Conservation (phyloP, 1,140 invertebrate species). For the Pogonomyrmex californicus region DNA sequence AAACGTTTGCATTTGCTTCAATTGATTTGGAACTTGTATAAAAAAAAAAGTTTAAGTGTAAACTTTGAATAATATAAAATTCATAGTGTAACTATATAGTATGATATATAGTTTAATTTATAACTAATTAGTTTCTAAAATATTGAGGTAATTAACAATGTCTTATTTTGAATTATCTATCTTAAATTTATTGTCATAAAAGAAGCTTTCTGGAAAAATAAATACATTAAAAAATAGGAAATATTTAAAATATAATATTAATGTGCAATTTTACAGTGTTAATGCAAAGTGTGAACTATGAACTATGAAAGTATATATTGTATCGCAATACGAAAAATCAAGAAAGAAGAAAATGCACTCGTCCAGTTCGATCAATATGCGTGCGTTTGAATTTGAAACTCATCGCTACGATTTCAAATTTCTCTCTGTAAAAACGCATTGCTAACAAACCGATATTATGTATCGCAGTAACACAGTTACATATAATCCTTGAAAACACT, state of each 20-base stretch:
- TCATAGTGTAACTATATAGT: too few relatives aligned
- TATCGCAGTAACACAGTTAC: not conserved
- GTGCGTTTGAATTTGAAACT: constrained; percentile 60
- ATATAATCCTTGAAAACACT: constrained; percentile 37
- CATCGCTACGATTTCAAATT: not conserved
- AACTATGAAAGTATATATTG: not conserved
- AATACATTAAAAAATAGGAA: not conserved
- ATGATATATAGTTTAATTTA: too few relatives aligned
- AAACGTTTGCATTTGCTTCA: too few relatives aligned
- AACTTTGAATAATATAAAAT: too few relatives aligned
- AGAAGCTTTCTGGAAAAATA: not conserved
- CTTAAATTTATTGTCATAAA: not conserved
- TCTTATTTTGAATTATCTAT: not conserved
- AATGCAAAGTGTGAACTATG: not conserved
- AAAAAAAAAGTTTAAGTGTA: too few relatives aligned
- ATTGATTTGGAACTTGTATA: too few relatives aligned
- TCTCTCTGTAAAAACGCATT: not conserved
- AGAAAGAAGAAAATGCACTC: constrained; percentile 22
- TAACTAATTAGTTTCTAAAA: too few relatives aligned
- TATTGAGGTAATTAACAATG: too few relatives aligned
- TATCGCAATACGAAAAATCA: not conserved
- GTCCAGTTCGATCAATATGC: constrained; percentile 9
- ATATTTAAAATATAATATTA: not conserved
- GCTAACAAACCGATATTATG: constrained; percentile 49
- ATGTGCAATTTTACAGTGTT: not conserved